Conservation (phyloP, 2,113 vertebrate species). For the Xiphias gladius region DNA sequence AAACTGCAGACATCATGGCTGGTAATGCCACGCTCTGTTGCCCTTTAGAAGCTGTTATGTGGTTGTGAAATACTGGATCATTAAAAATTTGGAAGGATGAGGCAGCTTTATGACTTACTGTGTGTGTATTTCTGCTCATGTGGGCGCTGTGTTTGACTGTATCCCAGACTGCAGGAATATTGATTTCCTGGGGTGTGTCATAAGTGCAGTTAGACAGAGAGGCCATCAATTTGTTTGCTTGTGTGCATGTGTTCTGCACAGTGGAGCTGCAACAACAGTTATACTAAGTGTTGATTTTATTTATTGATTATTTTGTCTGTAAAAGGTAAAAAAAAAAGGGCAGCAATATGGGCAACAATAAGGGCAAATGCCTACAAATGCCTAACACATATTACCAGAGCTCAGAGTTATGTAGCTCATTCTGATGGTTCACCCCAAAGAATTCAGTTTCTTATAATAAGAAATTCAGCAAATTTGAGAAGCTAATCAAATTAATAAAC, state of each 20-base stretch:
- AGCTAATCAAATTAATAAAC: background rate
- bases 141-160: slow-evolving; percentile 33
- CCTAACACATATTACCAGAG: background rate
- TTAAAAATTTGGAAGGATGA: background rate
- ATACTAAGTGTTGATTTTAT: background rate
- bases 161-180: slow-evolving; percentile 58
- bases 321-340: background rate
- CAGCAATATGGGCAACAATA: too few species aligned
- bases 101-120: background rate
- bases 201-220: slow-evolving; percentile 30
- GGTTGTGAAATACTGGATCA: slow-evolving; percentile 9
- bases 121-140: background rate
- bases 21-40: background rate
- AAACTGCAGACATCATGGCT: background rate
- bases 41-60: slow-evolving; percentile 16
- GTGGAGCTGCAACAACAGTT: background rate
- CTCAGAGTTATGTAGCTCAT: background rate
- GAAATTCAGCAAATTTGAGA: background rate
- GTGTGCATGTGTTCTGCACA: background rate
- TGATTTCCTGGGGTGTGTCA: slow-evolving; percentile 60
- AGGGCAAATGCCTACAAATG: too few species aligned
- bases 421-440: background rate
- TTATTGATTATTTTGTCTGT: background rate
- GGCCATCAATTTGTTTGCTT: background rate
- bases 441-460: too few species aligned